phyloP scores from a whole-genome alignment of 2,797 vertebrate species.

The Chromis chromis region DNA sequence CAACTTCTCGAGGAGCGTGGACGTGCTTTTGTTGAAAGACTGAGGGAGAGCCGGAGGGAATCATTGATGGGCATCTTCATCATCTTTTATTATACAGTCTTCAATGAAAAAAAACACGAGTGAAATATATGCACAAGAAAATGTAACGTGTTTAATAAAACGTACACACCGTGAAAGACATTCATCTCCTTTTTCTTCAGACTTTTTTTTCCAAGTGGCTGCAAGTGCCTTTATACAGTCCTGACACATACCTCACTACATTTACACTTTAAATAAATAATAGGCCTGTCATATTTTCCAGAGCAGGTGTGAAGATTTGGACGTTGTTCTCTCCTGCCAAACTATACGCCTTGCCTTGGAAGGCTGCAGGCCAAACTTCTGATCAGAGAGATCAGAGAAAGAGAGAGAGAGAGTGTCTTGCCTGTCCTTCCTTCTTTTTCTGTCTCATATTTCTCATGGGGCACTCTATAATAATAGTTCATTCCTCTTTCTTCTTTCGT shows the following conservation, averaged over 20 bases:
- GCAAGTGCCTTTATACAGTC: constrained; percentile 59
- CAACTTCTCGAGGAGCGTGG: constrained; percentile 44
- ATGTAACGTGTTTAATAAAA: constrained; percentile 27
- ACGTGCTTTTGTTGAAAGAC: constrained; percentile 53
- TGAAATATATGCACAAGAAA: constrained; percentile 41
- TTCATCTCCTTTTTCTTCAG: constrained; percentile 30
- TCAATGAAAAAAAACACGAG: constrained; percentile 31
- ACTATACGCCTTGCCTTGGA: constrained; percentile 61
- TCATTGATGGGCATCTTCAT: constrained; percentile 59
- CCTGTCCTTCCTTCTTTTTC: constrained; percentile 69
- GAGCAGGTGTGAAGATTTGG: constrained; percentile 80
- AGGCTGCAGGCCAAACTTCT: constrained; percentile 78
- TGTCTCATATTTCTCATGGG: constrained; percentile 78
- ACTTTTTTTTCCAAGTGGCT: constrained; percentile 36
- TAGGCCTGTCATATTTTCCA: constrained; percentile 78
- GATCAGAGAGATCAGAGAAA: constrained; percentile 78
- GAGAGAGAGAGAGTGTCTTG: constrained; percentile 40
- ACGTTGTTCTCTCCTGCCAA: constrained; percentile 71
- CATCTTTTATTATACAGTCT: constrained; percentile 21
- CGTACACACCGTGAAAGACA: constrained; percentile 14
- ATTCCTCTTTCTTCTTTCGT: constrained; percentile 75
- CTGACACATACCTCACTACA: constrained; percentile 64
- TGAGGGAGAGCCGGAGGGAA: constrained; percentile 49
- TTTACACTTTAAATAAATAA: constrained; percentile 81
- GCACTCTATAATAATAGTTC: constrained; percentile 78